Conservation (phyloP, 2,113 vertebrate genomes). For the Microtus richardsoni region DNA sequence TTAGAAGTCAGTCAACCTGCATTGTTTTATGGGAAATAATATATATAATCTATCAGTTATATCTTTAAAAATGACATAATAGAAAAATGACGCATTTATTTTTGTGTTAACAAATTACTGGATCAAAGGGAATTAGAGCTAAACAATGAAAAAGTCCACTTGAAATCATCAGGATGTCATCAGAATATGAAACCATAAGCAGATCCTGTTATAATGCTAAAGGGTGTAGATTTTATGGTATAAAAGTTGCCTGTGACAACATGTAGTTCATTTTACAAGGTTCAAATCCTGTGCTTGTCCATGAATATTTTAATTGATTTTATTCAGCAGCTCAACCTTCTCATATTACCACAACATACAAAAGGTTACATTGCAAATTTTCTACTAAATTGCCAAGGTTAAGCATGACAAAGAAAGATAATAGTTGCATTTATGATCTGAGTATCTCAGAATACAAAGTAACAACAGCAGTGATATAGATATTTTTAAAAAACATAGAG, state of each 20-base stretch:
- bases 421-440: background rate
- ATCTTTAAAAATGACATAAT: background rate
- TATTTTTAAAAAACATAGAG: background rate
- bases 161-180: background rate
- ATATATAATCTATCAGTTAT: background rate
- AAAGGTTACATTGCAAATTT: background rate
- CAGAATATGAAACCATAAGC: background rate
- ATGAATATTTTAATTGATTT: background rate
- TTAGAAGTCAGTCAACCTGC: background rate
- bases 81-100: background rate
- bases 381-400: background rate
- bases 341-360: background rate
- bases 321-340: slow-evolving; percentile 1
- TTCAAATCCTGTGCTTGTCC: background rate
- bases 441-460: slow-evolving; percentile 21
- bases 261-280: background rate
- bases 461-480: background rate
- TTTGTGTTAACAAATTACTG: background rate
- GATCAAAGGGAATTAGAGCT: background rate
- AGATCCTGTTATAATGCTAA: background rate
- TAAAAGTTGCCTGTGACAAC: background rate
- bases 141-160: background rate
- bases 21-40: background rate
- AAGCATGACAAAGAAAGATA: background rate
- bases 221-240: background rate